Base-by-base conservation (phyloP, 2,797 vertebrate genomes). In the Phyllotis vaccarum region DNA sequence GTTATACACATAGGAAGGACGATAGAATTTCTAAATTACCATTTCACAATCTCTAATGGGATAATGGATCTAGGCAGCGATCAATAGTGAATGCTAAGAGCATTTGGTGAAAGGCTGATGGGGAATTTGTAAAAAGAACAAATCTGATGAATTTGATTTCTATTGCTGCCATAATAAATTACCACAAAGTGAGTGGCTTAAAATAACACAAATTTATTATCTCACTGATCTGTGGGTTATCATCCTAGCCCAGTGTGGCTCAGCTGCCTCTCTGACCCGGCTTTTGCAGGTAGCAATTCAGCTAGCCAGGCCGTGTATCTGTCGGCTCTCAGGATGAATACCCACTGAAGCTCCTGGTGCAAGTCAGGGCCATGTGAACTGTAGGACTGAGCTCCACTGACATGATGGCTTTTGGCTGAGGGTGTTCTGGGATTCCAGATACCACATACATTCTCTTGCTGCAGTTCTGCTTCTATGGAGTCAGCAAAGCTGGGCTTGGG, bases 71-170 rank as follows among this genome's bases (percentile, higher is more conserved):
- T 46, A 62, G 37, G 74, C 13, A 21, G 62, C 89, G 75, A 93
- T 89, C 70, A 92, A 92, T 91, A 95, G 60, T 90, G 62, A 93
- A 68, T 89, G 54, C 78, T 95, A 92, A 92, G 94, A 90, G 49
- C 43, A 17, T 86, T 86, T 94, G 66, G 24, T 82, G 72, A 93
- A 93, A 89, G 54, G 6, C 24, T 95, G 93, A 88, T 95, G 68
- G 89, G 49, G 89, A 89, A 68, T 95, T 89, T 93, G 93, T 95
- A 86, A 92, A 96, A 81, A 91, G 49, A 95, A 90, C 93, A 93
- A 86, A 89, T 90, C 60, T 94, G 80, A 87, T 58, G 5, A 75
- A 93, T 88, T 94, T 54, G 60, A 81, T 91, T 93, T 97, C 72
- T 94, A 74, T 88, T 83, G 80, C 76, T 76, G 70, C 86, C 85